Evolutionary conservation across 2,113 vertebrate genomes (phyloP).

Genomic region (Tupaia chinensis): DNA sequence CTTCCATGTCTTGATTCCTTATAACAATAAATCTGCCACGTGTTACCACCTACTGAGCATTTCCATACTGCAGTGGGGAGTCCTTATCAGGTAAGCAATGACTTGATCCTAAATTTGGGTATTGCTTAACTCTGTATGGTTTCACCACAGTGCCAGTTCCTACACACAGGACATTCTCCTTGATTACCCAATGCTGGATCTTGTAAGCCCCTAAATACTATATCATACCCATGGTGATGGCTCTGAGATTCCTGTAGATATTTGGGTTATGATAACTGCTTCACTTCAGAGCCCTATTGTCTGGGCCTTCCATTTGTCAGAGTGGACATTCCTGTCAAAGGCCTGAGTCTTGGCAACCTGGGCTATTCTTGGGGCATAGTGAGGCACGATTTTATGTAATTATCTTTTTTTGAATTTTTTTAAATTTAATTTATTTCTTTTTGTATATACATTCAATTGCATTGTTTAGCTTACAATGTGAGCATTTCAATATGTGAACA

Average conservation of each 20-base stretch:
- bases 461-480: too few species aligned
- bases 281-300: neutral
- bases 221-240: too few species aligned
- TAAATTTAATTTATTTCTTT: too few species aligned
- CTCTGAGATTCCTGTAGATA: neutral
- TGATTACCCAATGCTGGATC: neutral
- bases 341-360: neutral
- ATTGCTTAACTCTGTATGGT: neutral
- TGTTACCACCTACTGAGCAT: neutral
- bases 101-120: neutral
- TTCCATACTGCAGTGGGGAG: neutral
- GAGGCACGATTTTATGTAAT: neutral
- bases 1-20: neutral
- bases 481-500: too few species aligned
- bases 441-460: too few species aligned
- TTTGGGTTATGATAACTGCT: neutral
- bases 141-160: neutral
- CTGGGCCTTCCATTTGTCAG: neutral
- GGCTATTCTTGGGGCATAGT: neutral
- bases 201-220: neutral
- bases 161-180: neutral
- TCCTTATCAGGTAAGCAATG: neutral
- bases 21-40: neutral
- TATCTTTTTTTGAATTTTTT: neutral
- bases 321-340: too few species aligned